These are phyloP conservation scores for Chromis chromis DNA, from an alignment of 2,797 vertebrate genomes.

Conservation along the genomic window DNA sequence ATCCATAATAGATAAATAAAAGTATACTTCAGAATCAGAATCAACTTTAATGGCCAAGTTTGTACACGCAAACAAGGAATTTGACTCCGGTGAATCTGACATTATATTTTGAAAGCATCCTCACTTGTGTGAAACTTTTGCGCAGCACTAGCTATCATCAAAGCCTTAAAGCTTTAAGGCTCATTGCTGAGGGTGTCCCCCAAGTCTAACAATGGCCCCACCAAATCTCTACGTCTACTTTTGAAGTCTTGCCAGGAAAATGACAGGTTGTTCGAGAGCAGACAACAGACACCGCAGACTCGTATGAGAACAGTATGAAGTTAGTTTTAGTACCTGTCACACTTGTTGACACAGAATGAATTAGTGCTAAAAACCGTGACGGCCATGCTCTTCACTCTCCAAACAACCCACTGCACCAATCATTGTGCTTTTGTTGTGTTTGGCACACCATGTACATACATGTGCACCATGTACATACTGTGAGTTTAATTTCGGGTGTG, in stretches of 20 bases:
- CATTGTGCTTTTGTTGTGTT: conserved; percentile 66
- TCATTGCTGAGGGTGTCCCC: background rate
- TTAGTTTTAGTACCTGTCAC: conserved; percentile 57
- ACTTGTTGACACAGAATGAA: conserved; percentile 59
- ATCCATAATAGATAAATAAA: background rate
- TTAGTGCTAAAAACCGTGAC: conserved; percentile 50
- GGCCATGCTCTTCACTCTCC: conserved; percentile 41
- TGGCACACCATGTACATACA: conserved; percentile 29
- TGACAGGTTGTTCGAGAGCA: conserved; percentile 33
- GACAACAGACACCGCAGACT: conserved; percentile 16
- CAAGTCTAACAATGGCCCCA: conserved; percentile 12
- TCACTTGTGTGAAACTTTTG: background rate
- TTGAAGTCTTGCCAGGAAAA: conserved; percentile 17
- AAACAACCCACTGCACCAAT: conserved; percentile 39
- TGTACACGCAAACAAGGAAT: too few relatives aligned
- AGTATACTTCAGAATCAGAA: too few relatives aligned
- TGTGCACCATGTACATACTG: conserved; percentile 18
- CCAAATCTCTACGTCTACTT: background rate
- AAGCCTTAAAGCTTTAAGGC: background rate
- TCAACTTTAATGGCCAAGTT: too few relatives aligned
- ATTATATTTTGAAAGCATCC: background rate
- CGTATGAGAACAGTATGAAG: conserved; percentile 26
- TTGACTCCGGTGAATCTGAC: too few relatives aligned
- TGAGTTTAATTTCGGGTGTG: conserved; percentile 58
- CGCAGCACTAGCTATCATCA: conserved; percentile 2